Base-by-base conservation (phyloP, 2,888 invertebrate species). In the Hymenopus coronatus region DNA sequence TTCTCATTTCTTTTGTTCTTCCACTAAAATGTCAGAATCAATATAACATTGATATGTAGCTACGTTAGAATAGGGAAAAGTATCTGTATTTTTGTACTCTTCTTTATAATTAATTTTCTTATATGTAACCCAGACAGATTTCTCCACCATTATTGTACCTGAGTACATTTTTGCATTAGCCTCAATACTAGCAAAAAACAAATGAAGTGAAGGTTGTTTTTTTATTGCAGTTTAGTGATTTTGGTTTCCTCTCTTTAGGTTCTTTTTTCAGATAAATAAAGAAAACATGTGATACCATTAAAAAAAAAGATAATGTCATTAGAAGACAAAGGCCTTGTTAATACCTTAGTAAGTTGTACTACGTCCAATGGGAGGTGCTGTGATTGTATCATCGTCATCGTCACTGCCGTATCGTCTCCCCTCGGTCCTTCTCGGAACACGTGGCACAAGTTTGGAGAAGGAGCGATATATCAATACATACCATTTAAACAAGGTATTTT, bases 71-170 rank as follows among this genome's bases (percentile, higher is more conserved):
- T 87, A 88, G 84, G 81, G 40, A 84, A 84, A 88, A 40, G 70
- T 88, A 28, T 88, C 88, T 85, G 88, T 88, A 88, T 88, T 88
- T 88, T 88, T 88, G 88, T 88, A 88, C 88, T 88, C 84, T 88
- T 88, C 88, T 88, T 84, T 88, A 88, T 84, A 88, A 46, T 84
- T 88, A 46, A 83, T 84, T 70, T 88, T 88, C 84, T 83, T 85
- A 84, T 81, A 33, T 84, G 84, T 88, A 88, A 70, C 46, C 30
- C 40, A 46, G 28, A 70, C 28, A 84, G 54, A 70, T 84, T 88
- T 88, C 83, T 84, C 84, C 88, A 40, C 70, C 84, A 88, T 88
- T 88, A 81, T 40, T 81, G 88, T 85, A 88, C 88, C 85, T 85
- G 88, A 85, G 88, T 88, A 84, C 85, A 84, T 86, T 46, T 85